Evolutionary conservation across 1,140 invertebrate genomes (phyloP).

Genomic region (Phymastichus coffea): DNA sequence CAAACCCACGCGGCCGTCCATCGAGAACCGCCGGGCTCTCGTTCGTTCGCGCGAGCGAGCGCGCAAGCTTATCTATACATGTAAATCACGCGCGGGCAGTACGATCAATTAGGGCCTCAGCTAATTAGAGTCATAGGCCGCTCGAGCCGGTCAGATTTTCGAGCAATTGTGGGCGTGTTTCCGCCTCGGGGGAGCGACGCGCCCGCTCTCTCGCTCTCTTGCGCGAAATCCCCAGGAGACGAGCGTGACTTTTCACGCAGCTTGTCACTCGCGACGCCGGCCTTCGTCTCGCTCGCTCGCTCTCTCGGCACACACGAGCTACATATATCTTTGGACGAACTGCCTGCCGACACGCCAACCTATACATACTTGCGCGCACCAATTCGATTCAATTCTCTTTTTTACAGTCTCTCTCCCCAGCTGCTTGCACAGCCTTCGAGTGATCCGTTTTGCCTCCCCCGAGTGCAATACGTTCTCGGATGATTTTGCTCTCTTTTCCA

Average conservation of each 20-base stretch:
- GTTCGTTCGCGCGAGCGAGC: background rate
- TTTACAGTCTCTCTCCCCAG: background rate
- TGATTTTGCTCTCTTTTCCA: constrained; percentile 12
- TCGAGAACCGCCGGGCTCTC: too few relatives aligned
- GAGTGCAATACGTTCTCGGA: constrained; percentile 27
- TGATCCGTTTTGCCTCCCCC: constrained; percentile 25
- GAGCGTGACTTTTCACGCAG: constrained; percentile 28
- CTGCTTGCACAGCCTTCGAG: background rate
- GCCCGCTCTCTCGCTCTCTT: constrained; percentile 4
- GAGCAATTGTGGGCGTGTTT: constrained; percentile 28
- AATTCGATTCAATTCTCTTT: constrained; percentile 25
- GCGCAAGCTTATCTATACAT: constrained; percentile 17
- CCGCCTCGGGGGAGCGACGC: constrained; percentile 24
- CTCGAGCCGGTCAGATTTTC: constrained; percentile 27
- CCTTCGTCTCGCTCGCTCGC: background rate
- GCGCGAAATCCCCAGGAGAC: constrained; percentile 16
- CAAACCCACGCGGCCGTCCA: too few relatives aligned
- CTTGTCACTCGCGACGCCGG: too few relatives aligned
- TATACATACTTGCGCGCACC: background rate
- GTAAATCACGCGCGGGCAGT: constrained; percentile 20
- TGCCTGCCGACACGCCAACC: constrained; percentile 21
- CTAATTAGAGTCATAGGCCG: constrained; percentile 23
- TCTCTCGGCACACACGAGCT: background rate
- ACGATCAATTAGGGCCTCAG: constrained; percentile 23
- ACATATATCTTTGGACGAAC: constrained; percentile 25